These are phyloP conservation scores for Sebastes steindachneri DNA, from an alignment of 2,797 vertebrate genomes.

Conservation along the genomic window DNA sequence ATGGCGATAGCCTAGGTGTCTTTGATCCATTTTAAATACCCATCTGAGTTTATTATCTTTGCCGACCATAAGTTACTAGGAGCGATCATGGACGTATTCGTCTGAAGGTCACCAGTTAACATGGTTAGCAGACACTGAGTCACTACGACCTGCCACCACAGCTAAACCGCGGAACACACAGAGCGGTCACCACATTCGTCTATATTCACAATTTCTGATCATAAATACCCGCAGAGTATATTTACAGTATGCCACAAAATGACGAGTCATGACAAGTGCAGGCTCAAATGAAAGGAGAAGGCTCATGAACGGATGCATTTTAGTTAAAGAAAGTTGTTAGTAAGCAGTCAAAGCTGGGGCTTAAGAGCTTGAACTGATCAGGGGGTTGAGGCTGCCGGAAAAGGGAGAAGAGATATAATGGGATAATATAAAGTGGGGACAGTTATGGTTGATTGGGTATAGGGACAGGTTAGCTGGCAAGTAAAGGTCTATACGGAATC, in stretches of 20 bases:
- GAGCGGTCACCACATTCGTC: no score
- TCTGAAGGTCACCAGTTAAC: no score
- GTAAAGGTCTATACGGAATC: neutral
- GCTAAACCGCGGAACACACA: no score
- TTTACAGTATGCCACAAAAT: neutral
- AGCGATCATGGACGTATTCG: no score
- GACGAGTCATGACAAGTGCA: neutral
- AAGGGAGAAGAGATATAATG: neutral
- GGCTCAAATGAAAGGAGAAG: neutral
- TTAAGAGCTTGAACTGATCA: neutral
- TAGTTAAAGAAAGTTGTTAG: neutral
- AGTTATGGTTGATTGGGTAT: neutral
- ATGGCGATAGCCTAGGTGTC: no score
- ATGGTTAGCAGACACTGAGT: no score
- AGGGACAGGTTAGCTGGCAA: constrained; percentile 4
- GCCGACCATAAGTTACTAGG: no score
- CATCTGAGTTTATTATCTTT: no score
- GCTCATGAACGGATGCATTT: neutral
- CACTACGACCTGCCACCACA: no score
- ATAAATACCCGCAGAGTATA: neutral
- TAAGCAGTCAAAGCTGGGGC: neutral
- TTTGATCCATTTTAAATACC: no score
- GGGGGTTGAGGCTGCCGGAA: neutral
- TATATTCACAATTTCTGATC: neutral
- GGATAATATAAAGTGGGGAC: neutral